Evolutionary conservation across 2,888 invertebrate species (phyloP).

Genomic region (Acanthosepion esculentum): DNA sequence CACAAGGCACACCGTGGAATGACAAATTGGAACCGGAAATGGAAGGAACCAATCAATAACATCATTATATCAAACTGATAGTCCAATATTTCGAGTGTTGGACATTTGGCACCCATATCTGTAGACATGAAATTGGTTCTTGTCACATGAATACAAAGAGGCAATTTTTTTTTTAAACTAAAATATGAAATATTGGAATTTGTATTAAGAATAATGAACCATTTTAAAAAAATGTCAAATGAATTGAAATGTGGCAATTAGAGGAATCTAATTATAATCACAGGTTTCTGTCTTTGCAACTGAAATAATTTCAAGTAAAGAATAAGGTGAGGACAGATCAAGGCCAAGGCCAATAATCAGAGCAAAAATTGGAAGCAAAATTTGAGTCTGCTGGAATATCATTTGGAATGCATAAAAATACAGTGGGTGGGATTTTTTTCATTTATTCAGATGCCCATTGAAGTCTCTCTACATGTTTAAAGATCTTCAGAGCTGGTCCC

Average conservation of each 20-base stretch:
- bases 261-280: background rate
- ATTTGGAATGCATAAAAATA: slow-evolving; percentile 43
- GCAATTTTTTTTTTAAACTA: background rate
- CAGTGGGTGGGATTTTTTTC: background rate
- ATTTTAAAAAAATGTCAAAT: background rate
- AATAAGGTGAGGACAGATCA: background rate
- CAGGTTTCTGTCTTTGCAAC: background rate
- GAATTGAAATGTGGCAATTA: background rate
- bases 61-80: background rate
- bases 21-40: background rate
- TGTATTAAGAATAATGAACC: slow-evolving; percentile 33
- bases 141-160: background rate
- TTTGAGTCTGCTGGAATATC: background rate
- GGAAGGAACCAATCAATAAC: background rate
- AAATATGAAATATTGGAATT: background rate
- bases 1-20: background rate
- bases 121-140: slow-evolving; percentile 8
- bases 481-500: slow-evolving; percentile 90
- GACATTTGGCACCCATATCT: background rate
- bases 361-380: slow-evolving; percentile 9
- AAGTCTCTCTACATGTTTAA: slow-evolving; percentile 86
- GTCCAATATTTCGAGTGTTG: background rate
- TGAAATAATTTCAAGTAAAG: background rate
- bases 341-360: background rate
- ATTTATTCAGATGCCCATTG: slow-evolving; percentile 78